phyloP scores from a whole-genome alignment of 2,113 vertebrate genomes.

The Syngnathus scovelli region DNA sequence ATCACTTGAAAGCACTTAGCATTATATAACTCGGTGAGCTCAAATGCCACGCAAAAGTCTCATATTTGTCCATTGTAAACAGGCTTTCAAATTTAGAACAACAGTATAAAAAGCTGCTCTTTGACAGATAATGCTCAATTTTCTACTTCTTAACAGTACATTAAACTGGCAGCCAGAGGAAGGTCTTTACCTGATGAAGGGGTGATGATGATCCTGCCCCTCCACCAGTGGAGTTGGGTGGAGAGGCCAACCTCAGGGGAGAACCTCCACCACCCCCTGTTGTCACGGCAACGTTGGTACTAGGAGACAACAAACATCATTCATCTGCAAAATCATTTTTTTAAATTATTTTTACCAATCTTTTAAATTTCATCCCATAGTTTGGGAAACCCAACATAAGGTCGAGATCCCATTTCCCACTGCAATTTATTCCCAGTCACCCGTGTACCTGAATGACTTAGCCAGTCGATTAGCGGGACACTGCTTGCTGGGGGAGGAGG shows the following conservation, averaged over 20 bases:
- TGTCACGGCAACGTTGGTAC: conserved; percentile 64
- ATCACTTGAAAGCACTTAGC: conserved; percentile 15
- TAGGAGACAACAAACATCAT: conserved; percentile 27
- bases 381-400: background rate
- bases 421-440: background rate
- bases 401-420: background rate
- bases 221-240: conserved; percentile 72
- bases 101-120: background rate
- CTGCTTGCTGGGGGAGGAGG: conserved; percentile 87
- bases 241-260: conserved; percentile 84
- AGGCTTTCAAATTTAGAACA: background rate
- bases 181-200: conserved; percentile 60
- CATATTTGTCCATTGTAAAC: background rate
- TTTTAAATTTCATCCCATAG: background rate
- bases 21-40: conserved; percentile 1
- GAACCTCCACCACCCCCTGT: conserved; percentile 68
- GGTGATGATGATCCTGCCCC: conserved; percentile 62
- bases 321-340: background rate
- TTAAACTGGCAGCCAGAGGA: background rate
- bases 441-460: conserved; percentile 90
- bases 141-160: too few relatives aligned
- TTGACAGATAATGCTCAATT: too few relatives aligned
- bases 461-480: conserved; percentile 84
- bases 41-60: background rate
- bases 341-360: background rate